Evolutionary conservation across 2,888 invertebrate species (phyloP), one percentile per base, ranked within the genome.

Genomic region (Lasioglossum lativentre): DNA sequence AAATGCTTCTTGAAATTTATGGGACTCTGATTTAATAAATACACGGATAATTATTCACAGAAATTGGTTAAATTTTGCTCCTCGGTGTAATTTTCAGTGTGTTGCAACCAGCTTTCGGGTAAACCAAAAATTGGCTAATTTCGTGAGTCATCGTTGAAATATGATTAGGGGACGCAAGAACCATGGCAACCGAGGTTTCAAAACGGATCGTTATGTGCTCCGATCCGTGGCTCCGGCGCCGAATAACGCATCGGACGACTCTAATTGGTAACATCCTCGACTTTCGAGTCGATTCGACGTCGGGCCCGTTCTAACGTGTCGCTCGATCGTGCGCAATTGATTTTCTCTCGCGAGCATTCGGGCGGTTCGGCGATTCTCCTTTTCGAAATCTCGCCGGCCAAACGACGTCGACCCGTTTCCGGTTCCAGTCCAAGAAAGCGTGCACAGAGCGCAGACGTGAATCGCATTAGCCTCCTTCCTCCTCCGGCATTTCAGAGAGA

Each of bases 381-480:
- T 73, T 73, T 78, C 52, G 81, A 80, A 86, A 84, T 78, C 78
- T 82, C 71, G 76, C 75, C 52, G 42, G 75, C 73, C 78, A 77
- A 80, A 84, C 78, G 78, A 63, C 66, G 71, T 71, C 75, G 78
- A 70, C 40, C 73, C 79, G 78, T 82, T 91, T 91, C 92, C 90
- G 91, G 89, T 90, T 88, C 85, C 86, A 89, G 74, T 66, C 78
- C 71, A 91, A 90, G 92, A 92, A 92, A 92, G 90, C 88, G 88
- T 78, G 77, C 78, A 79, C 63, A 73, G 79, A 63, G 71, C 74
- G 71, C 72, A 76, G 70, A 56, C 80, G 68, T 89, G 93, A 92
- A 93, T 93, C 89, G 78, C 88, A 93, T 93, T 93, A 92, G 91
- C 92, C 93, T 93, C 90, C 72, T 92, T 92, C 86, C 76, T 84